phyloP scores from a whole-genome alignment of 1,140 invertebrate genomes.

The Semibalanus balanoides region DNA sequence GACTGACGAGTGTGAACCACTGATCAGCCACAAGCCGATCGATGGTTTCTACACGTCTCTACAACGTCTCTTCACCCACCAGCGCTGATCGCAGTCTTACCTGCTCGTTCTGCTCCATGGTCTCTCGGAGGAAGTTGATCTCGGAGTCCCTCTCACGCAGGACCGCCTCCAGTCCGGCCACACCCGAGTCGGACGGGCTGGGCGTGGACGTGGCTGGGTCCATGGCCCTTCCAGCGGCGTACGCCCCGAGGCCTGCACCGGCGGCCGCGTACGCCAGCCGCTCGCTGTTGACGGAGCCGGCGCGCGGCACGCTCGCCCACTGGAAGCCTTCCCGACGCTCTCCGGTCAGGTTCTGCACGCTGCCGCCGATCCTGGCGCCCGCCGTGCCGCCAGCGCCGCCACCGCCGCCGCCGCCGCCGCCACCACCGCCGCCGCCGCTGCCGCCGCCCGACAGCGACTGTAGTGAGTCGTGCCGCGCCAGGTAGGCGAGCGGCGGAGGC shows the following conservation, averaged over 20 bases:
- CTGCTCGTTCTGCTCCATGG: slow-evolving; percentile 63
- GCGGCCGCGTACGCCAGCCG: neutral
- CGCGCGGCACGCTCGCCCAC: neutral
- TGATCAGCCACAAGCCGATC: too few relatives aligned
- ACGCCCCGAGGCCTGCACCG: neutral
- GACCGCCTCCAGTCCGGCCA: slow-evolving; percentile 59
- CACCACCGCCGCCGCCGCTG: neutral
- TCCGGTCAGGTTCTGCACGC: neutral
- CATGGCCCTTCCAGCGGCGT: neutral
- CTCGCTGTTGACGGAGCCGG: neutral
- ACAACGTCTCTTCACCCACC: too few relatives aligned
- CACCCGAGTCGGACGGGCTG: slow-evolving; percentile 63
- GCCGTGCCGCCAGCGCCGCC: too few relatives aligned
- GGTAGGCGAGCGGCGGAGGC: neutral
- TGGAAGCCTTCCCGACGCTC: neutral
- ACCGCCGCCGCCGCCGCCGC: neutral
- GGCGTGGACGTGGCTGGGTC: slow-evolving; percentile 47
- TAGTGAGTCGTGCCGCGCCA: slow-evolving; percentile 3
- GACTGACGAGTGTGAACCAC: too few relatives aligned
- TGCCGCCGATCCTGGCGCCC: slow-evolving; percentile 1
- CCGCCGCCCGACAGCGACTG: neutral
- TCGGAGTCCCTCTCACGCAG: slow-evolving; percentile 55
- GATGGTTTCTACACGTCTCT: too few relatives aligned
- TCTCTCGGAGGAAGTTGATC: slow-evolving; percentile 51
- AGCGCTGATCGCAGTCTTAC: too few relatives aligned